A percentile compares a stretch with the other conserved stretches of the same genome.
Conservation (phyloP, 2,888 invertebrate genomes). For the Bhutanitis thaidina region DNA sequence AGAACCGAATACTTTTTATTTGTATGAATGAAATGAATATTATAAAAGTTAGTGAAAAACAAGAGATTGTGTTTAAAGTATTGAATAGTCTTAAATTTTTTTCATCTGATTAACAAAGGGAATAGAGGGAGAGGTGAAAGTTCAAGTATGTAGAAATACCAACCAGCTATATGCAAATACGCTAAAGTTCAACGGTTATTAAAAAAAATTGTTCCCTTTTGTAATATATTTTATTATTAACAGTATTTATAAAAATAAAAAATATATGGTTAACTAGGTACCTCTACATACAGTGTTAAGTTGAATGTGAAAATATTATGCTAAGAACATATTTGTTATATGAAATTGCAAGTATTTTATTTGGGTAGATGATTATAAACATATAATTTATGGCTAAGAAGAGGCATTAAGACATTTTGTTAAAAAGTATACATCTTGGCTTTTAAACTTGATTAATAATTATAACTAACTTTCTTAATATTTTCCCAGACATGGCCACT, state of each 20-base stretch:
- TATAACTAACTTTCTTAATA: too few relatives aligned
- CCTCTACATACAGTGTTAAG: too few relatives aligned
- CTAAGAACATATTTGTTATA: not conserved
- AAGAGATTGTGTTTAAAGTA: conserved; percentile 4
- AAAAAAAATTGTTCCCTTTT: too few relatives aligned
- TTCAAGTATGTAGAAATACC: too few relatives aligned
- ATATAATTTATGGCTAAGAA: not conserved
- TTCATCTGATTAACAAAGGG: not conserved
- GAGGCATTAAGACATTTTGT: not conserved
- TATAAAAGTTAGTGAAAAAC: not conserved
- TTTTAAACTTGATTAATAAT: not conserved
- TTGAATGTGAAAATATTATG: too few relatives aligned
- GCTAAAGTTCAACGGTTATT: too few relatives aligned
- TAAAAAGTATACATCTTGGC: not conserved
- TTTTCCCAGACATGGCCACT: not conserved
- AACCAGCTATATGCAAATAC: too few relatives aligned
- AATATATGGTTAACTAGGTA: too few relatives aligned
- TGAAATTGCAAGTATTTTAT: not conserved
- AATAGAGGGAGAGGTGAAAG: not conserved
- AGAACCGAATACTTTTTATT: conserved; percentile 19
- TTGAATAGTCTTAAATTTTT: not conserved
- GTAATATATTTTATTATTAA: too few relatives aligned
- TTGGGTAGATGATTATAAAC: not conserved
- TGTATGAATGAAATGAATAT: conserved; percentile 13
- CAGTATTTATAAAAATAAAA: too few relatives aligned